These are phyloP conservation scores for Acromyrmex echinatior DNA, from an alignment of 1,140 invertebrate genomes.

Conservation along the genomic window DNA sequence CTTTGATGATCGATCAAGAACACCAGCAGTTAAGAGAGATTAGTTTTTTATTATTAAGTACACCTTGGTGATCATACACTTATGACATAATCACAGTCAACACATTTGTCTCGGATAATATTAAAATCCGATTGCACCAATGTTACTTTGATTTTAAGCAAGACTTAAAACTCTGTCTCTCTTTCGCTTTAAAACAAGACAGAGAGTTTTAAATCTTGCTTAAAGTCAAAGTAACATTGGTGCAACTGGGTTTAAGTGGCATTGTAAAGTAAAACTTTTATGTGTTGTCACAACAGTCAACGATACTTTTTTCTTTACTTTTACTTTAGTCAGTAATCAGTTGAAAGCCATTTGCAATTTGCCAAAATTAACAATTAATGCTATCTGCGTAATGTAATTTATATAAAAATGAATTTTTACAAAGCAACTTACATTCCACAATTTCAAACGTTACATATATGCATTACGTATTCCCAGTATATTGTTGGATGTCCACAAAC, in stretches of 20 bases:
- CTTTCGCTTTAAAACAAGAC: too few species aligned
- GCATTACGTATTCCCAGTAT: slow-evolving; percentile 1
- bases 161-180: too few species aligned
- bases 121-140: neutral
- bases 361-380: neutral
- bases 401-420: slow-evolving; percentile 15
- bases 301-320: neutral
- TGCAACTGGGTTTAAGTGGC: too few species aligned
- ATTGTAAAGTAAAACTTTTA: slow-evolving; percentile 22
- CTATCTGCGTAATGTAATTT: neutral
- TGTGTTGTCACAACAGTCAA: neutral
- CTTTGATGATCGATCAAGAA: slow-evolving; percentile 85
- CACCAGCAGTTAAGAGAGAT: slow-evolving; percentile 78
- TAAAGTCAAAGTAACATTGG: too few species aligned
- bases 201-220: too few species aligned
- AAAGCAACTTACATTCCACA: slow-evolving; percentile 14
- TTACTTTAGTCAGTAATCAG: neutral
- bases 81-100: slow-evolving; percentile 58
- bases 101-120: slow-evolving; percentile 19
- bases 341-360: neutral
- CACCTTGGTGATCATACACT: slow-evolving; percentile 63
- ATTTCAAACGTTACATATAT: slow-evolving; percentile 15
- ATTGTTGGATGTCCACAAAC: neutral
- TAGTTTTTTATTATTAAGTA: slow-evolving; percentile 74
- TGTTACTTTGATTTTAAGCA: too few species aligned